Evolutionary conservation across 2,888 invertebrate genomes (phyloP), one percentile per base, ranked within the genome.

Genomic region (Polyommatus iphigenia): DNA sequence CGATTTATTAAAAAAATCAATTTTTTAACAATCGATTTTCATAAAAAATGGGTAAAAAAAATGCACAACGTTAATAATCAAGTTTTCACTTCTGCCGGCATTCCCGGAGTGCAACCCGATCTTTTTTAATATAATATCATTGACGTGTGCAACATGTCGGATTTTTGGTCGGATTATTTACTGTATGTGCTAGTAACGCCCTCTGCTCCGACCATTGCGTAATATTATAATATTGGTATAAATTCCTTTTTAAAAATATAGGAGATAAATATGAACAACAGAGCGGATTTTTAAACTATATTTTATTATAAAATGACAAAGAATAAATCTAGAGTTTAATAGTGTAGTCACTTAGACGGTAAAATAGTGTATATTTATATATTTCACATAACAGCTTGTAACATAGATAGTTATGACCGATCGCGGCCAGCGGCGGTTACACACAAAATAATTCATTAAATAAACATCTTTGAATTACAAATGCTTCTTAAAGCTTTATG

Each of bases 281-380:
- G 57, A 24, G 62, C 20, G 81, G 85, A 83, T 87, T 90, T 91
- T 92, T 91, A 90, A 93, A 91, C 92, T 93, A 93, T 92, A 91
- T 95, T 95, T 95, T 95, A 95, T 95, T 95, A 95, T 95, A 95
- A 95, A 95, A 95, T 95, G 95, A 95, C 95, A 95, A 95, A 95
- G 95, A 95, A 95, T 95, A 95, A 95, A 95, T 95, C 95, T 95
- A 95, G 95, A 95, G 95, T 95, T 95, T 93, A 93, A 91, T 93
- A 93, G 91, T 90, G 90, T 91, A 91, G 91, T 92, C 91, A 91
- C 91, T 92, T 92, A 91, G 88, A 88, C 90, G 86, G 88, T 90
- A 90, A 88, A 89, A 89, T 89, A 89, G 89, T 91, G 88, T 90
- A 89, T 87, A 87, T 90, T 89, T 88, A 89, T 88, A 89, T 90